These are phyloP conservation scores for Trichonephila inaurata DNA, from an alignment of 1,140 invertebrate species.

Conservation along the genomic window DNA sequence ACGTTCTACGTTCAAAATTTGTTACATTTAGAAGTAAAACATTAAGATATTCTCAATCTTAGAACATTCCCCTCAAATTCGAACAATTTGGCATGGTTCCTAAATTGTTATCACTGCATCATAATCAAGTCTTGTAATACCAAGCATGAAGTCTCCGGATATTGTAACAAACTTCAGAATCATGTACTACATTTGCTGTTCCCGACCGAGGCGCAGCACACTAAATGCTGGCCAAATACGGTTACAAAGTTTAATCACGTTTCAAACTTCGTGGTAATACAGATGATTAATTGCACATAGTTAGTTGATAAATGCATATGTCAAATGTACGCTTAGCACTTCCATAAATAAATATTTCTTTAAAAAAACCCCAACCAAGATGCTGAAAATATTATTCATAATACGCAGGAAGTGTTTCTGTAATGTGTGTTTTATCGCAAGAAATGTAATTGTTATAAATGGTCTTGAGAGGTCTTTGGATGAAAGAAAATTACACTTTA, in stretches of 20 bases:
- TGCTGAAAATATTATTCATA: neutral
- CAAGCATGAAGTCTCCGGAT: neutral
- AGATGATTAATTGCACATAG: neutral
- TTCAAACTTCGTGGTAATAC: neutral
- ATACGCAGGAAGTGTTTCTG: neutral
- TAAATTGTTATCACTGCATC: neutral
- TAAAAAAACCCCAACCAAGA: neutral
- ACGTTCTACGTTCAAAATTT: no score
- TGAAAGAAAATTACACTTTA: neutral
- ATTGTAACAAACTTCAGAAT: neutral
- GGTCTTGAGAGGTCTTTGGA: neutral
- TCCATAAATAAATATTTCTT: slow-evolving; percentile 23
- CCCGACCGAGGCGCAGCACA: neutral
- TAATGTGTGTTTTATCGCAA: slow-evolving; percentile 27
- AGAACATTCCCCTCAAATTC: no score
- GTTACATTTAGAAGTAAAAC: no score
- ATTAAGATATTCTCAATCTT: no score
- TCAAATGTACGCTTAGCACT: neutral
- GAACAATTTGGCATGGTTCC: neutral
- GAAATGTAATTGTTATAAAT: slow-evolving; percentile 27
- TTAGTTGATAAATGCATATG: slow-evolving; percentile 3
- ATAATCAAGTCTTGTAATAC: neutral
- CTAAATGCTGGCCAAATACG: no score
- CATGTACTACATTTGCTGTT: neutral
- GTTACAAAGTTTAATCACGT: neutral